Base-by-base conservation (phyloP, 2,113 vertebrate species). In the Sterrhoptilus dennistouni region DNA sequence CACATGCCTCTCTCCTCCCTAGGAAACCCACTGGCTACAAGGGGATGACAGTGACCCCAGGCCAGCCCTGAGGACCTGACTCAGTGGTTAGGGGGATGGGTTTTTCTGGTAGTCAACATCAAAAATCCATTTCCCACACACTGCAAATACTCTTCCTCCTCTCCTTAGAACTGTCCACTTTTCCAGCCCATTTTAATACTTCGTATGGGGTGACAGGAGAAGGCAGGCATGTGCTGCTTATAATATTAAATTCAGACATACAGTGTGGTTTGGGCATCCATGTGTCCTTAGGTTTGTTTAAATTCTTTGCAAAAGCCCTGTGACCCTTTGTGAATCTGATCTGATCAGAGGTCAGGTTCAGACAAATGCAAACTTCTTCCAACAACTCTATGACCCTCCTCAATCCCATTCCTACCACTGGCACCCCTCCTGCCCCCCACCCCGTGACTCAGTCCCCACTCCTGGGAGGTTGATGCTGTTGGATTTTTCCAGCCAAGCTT, bases 401-500 rank as follows among this genome's bases (percentile, higher is more conserved):
- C 15, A 44, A 27, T 50, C 61, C 65, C 23, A n/a, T 36, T 64
- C 49, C 36, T 6, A 2, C 8, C 4, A 3, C 31, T 64, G 40
- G 25, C 42, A 82, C 33, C 79, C 61, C 49, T 82, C 75, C 57
- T 79, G 85, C 20, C 88, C 35, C 63, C 45, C 2, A 1, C 27
- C 56, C 68, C 11, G 15, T 90, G 91, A 93, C 87, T 95, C 87
- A 88, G 59, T 27, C 68, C 42, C 84, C 6, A 6, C 0, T 22
- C 50, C 81, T 72, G 70, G 78, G 35, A 89, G 70, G 81, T 36
- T 87, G 89, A 60, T 64, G 76, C 70, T 54, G 29, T 59, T 72
- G 78, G 70, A 91, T 95, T 97, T 95, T 94, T 96, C 90, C 93
- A 95, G 85, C 19, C 79, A 74, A 90, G 75, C 83, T 52, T 83